These are phyloP conservation scores for Myotis pilosus DNA, from an alignment of 2,797 vertebrate genomes.

Conservation along the genomic window DNA sequence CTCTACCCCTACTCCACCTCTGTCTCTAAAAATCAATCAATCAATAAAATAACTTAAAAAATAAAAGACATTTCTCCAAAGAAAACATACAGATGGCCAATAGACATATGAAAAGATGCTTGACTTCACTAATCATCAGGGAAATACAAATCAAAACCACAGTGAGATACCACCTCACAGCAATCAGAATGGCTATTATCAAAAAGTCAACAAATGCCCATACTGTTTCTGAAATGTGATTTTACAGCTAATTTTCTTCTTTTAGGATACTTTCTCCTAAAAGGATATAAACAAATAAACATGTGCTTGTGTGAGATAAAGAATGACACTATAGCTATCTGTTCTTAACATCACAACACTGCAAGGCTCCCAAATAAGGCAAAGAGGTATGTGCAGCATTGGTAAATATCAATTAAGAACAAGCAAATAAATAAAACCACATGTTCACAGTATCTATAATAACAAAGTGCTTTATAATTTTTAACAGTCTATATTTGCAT, in stretches of 20 bases:
- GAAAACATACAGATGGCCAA: neutral
- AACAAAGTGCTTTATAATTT: neutral
- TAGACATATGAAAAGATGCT: neutral
- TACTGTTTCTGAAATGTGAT: constrained; percentile 19
- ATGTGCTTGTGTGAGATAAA: neutral
- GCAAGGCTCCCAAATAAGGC: neutral
- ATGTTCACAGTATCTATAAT: neutral
- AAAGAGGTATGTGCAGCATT: neutral
- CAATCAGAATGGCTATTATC: neutral
- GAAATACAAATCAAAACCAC: neutral
- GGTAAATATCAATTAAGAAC: neutral
- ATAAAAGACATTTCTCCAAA: neutral
- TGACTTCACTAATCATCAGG: too few species aligned
- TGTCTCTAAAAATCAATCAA: too few species aligned
- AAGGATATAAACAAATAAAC: neutral
- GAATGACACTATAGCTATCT: neutral
- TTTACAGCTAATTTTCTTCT: constrained; percentile 28
- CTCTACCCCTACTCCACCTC: too few species aligned
- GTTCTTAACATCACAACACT: neutral
- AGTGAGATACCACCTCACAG: neutral
- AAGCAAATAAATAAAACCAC: neutral
- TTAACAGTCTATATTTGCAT: neutral
- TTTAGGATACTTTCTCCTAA: constrained; percentile 7
- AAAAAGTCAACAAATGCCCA: neutral
- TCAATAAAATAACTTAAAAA: too few species aligned